Conservation (phyloP, 2,797 vertebrate species). For the Argyrosomus regius region DNA sequence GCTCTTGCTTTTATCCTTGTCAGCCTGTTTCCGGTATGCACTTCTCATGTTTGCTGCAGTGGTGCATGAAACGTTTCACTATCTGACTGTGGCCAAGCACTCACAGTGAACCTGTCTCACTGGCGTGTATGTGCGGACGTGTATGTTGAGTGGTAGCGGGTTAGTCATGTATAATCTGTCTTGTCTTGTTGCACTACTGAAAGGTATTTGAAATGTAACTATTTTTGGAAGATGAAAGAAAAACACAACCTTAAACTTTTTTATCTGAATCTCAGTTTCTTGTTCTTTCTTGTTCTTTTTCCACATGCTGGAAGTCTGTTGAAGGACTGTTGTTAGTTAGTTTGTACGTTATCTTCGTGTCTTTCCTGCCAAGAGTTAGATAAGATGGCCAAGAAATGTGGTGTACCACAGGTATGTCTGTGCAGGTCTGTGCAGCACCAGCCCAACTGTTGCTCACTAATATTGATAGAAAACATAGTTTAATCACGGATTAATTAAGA, state of each 20-base stretch:
- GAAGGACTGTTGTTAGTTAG: not conserved
- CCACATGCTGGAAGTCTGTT: not conserved
- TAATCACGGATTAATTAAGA: not conserved
- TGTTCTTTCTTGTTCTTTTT: constrained; percentile 23
- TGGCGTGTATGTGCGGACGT: constrained; percentile 35
- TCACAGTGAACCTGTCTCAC: constrained; percentile 54
- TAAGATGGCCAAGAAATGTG: not conserved
- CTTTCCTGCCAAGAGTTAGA: not conserved
- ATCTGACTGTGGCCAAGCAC: constrained; percentile 66
- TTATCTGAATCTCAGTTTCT: constrained; percentile 23
- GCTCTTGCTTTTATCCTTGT: constrained; percentile 69
- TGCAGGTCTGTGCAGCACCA: not conserved
- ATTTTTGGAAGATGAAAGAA: constrained; percentile 47
- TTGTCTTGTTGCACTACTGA: constrained; percentile 40
- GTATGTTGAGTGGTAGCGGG: constrained; percentile 16
- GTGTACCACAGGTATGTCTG: too few species aligned
- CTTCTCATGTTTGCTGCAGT: constrained; percentile 83
- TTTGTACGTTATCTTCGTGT: not conserved
- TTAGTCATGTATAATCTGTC: constrained; percentile 48
- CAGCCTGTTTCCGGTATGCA: constrained; percentile 79
- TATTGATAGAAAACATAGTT: not conserved
- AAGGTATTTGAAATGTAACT: constrained; percentile 30
- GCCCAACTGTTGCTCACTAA: not conserved
- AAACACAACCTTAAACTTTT: constrained; percentile 1
- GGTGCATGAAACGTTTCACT: constrained; percentile 79